Conservation (phyloP, 2,888 invertebrate species). For the Agriopis leucophaearia region DNA sequence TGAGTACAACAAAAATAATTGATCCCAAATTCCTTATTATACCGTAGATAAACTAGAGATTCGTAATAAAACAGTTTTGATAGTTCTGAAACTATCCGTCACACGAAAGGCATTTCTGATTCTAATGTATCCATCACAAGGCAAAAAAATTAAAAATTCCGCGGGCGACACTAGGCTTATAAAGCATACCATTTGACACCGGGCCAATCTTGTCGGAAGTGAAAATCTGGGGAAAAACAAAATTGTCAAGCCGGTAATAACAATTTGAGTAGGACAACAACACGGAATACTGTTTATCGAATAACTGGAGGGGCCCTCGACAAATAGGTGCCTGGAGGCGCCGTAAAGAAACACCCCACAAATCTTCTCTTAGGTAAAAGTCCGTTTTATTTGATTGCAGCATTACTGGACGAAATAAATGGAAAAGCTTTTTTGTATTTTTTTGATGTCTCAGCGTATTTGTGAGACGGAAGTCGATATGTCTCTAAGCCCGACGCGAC, state of each 20-base stretch:
- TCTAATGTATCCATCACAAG: not conserved
- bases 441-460: constrained; percentile 5
- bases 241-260: constrained; percentile 46
- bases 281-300: constrained; percentile 51
- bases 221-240: constrained; percentile 41
- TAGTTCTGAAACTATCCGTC: not conserved
- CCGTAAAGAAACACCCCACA: constrained; percentile 35
- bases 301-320: constrained; percentile 43
- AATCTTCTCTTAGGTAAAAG: constrained; percentile 33
- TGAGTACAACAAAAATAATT: no score
- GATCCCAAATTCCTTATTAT: no score
- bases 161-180: not conserved
- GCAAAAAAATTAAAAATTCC: not conserved
- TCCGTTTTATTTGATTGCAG: constrained; percentile 36
- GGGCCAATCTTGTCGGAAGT: constrained; percentile 18
- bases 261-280: constrained; percentile 46
- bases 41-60: no score
- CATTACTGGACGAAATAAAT: constrained; percentile 22
- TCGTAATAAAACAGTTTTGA: no score
- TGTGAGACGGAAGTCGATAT: not conserved
- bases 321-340: constrained; percentile 45
- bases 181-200: constrained; percentile 19
- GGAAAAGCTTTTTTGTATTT: constrained; percentile 8
- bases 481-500: not conserved
- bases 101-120: constrained; percentile 16